These are phyloP conservation scores for Chrysolina haemoptera DNA, from an alignment of 2,888 invertebrate species.

Conservation along the genomic window DNA sequence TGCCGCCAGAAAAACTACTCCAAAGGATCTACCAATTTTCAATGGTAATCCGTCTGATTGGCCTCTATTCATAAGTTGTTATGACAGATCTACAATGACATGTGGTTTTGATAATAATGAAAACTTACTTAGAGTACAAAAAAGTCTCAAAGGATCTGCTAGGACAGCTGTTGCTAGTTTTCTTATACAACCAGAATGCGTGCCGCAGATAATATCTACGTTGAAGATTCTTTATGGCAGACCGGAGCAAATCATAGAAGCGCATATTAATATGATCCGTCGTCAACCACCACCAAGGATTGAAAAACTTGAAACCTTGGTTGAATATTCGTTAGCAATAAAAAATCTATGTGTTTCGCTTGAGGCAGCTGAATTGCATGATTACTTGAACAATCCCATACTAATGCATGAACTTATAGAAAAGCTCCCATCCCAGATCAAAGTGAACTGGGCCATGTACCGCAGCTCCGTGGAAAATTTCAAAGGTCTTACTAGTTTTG, in stretches of 20 bases:
- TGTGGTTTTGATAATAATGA: conserved; percentile 33
- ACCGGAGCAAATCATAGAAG: no score
- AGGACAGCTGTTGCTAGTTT: no score
- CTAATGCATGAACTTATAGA: background rate
- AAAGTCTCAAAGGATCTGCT: no score
- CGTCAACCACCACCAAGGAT: conserved; percentile 29
- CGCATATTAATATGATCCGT: conserved; percentile 13
- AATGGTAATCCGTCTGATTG: background rate
- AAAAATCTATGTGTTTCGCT: conserved; percentile 33
- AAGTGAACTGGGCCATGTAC: conserved; percentile 32
- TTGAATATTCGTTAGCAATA: conserved; percentile 32
- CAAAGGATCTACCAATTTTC: no score
- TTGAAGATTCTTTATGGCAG: no score
- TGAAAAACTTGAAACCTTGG: conserved; percentile 33
- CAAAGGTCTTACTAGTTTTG: conserved; percentile 21
- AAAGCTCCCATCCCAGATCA: conserved; percentile 14
- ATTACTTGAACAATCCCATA: conserved; percentile 25
- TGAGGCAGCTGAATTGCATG: conserved; percentile 9
- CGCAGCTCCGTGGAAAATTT: conserved; percentile 21
- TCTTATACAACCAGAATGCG: conserved; percentile 4
- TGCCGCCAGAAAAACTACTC: no score
- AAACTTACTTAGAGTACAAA: conserved; percentile 6
- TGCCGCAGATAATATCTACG: conserved; percentile 4
- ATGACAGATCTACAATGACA: conserved; percentile 20
- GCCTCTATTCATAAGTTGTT: conserved; percentile 27